A percentile compares a stretch with the other conserved stretches of the same genome.
Conservation (phyloP, 1,140 invertebrate genomes). For the Elysia chlorotica region DNA sequence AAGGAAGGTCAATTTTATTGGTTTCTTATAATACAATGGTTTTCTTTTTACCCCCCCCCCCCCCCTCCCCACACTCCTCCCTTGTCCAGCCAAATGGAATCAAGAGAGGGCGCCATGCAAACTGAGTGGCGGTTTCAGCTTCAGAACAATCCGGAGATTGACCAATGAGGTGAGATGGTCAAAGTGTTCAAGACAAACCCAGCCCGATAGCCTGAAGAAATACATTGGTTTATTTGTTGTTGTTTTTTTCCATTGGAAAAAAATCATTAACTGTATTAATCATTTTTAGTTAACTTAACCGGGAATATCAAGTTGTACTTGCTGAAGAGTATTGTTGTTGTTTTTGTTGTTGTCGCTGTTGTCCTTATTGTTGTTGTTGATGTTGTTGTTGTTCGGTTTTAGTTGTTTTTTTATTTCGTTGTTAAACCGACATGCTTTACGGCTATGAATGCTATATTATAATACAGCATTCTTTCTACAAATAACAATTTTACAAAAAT, state of each 20-base stretch:
- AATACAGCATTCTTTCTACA: no score
- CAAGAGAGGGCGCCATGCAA: slow-evolving; percentile 26
- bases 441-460: no score
- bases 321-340: not conserved
- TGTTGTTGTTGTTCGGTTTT: slow-evolving; percentile 2
- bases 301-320: not conserved
- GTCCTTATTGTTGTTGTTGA: slow-evolving; percentile 1
- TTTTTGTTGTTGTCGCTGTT: not conserved
- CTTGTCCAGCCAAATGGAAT: slow-evolving; percentile 30
- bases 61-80: not conserved
- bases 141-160: slow-evolving; percentile 35
- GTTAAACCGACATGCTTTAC: no score
- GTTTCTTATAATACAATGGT: not conserved
- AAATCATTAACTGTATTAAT: no score
- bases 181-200: not conserved
- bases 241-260: no score
- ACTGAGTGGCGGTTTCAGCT: slow-evolving; percentile 36
- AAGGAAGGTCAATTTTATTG: no score
- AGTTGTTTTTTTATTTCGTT: no score
- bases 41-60: not conserved
- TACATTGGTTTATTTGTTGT: not conserved
- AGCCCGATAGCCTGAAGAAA: not conserved
- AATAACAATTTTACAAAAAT: no score
- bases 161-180: slow-evolving; percentile 38
- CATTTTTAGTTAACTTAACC: no score